Percentiles rank a stretch among this genome's conserved stretches.
phyloP scores from a whole-genome alignment of 2,113 vertebrate genomes.

The Connochaetes taurinus region DNA sequence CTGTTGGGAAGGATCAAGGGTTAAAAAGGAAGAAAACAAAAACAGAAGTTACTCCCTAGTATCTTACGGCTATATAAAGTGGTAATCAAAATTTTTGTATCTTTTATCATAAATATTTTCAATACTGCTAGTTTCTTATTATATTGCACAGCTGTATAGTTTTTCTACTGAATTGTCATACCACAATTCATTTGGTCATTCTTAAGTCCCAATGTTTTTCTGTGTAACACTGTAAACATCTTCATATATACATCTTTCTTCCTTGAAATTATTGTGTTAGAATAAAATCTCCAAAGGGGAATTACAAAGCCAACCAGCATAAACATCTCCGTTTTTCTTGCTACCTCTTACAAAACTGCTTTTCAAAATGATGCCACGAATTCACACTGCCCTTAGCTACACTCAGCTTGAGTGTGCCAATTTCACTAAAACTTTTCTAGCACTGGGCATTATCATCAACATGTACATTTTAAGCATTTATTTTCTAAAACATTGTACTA shows the following conservation, averaged over 20 bases:
- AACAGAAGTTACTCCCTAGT: neutral
- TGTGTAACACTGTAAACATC: neutral
- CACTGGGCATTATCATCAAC: neutral
- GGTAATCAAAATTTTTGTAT: neutral
- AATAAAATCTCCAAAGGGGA: neutral
- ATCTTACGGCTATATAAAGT: neutral
- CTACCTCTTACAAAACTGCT: neutral
- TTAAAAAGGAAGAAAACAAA: conserved; percentile 3
- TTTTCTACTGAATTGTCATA: neutral
- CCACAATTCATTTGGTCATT: neutral
- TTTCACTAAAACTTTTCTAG: neutral
- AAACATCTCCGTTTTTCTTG: neutral
- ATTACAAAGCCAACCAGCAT: neutral
- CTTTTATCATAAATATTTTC: neutral
- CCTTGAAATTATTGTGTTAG: neutral
- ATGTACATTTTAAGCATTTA: neutral
- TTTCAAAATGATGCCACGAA: neutral
- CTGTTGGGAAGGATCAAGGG: neutral
- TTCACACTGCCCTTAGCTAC: neutral
- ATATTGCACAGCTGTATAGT: neutral
- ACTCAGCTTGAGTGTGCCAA: neutral
- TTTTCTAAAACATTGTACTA: neutral
- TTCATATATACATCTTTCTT: neutral
- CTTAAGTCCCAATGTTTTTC: neutral
- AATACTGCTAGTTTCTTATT: neutral